Base-by-base conservation (phyloP, 1,140 invertebrate species). In the Hycleus phaleratus region DNA sequence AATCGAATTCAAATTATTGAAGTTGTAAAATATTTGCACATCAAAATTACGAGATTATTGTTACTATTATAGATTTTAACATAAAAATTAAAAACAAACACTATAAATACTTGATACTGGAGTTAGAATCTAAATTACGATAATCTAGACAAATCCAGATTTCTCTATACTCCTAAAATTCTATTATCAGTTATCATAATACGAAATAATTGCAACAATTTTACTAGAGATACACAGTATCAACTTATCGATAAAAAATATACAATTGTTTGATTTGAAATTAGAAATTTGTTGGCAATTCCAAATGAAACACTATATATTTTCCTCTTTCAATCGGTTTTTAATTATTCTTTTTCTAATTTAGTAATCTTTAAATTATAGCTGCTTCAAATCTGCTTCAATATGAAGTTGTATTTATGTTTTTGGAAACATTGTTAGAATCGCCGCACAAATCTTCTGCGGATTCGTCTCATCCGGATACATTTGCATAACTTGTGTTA, bases 381-480 rank as follows among this genome's bases (percentile, higher is more conserved):
- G 58, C 58, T 50, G 59, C 62, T 61, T 56, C 60, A 56, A 18
- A 58, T 45, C 58, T 56, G 54, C 68, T 68, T 65, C 66, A 68
- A 68, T 66, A 67, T 67, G 62, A 66, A 68, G 67, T 65, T 65
- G 62, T 59, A 58, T 26, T 56, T 69, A 77, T 26, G 71, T 74
- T 60, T 81, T 79, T 8, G 82, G 83, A 76, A 86, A 87, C 78
- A 88, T 85, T 24, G 79, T 77, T 51, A 95, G 74, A 61, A 96
- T 91, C 54, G 89, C 85, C 38, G 89, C 87, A 76, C 92, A 96
- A 61, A 96, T 89, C 66, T 86, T 86, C 67, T 94, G 86, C 0
- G 91, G 84, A 74, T 95, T 88, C 1, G 84, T 91, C 72, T 94
- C 90, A 32, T 91, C 86, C 0, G 93, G 93, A 75, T 90, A 87